A percentile compares a stretch with the other conserved stretches of the same genome.
phyloP scores from a whole-genome alignment of 2,888 invertebrate species.

The Thymelicus lineola region DNA sequence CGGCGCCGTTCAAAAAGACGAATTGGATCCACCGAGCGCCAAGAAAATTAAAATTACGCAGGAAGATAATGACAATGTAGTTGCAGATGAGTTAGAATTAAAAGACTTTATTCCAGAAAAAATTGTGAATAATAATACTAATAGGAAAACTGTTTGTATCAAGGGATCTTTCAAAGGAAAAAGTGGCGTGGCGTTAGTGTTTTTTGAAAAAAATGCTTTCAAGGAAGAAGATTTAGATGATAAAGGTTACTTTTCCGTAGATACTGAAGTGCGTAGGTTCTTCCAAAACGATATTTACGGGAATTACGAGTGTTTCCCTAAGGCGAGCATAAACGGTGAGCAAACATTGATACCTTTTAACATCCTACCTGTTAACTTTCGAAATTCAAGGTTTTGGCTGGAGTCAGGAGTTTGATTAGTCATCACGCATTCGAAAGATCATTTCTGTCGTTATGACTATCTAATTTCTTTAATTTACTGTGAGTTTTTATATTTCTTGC shows the following conservation, averaged over 20 bases:
- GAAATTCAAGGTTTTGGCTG: slow-evolving; percentile 47
- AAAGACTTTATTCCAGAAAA: slow-evolving; percentile 88
- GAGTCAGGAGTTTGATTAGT: slow-evolving; percentile 30
- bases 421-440: slow-evolving; percentile 20
- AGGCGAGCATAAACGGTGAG: slow-evolving; percentile 87
- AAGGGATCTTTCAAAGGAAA: slow-evolving; percentile 88
- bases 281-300: slow-evolving; percentile 95
- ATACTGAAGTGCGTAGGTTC: slow-evolving; percentile 85
- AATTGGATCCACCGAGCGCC: slow-evolving; percentile 59
- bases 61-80: slow-evolving; percentile 67
- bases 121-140: slow-evolving; percentile 89
- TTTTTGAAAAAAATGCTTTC: slow-evolving; percentile 94
- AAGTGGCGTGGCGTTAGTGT: slow-evolving; percentile 88
- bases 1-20: slow-evolving; percentile 66
- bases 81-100: slow-evolving; percentile 74
- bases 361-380: slow-evolving; percentile 51
- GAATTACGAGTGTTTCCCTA: slow-evolving; percentile 90
- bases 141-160: slow-evolving; percentile 89
- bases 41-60: slow-evolving; percentile 76
- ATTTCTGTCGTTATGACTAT: slow-evolving; percentile 24
- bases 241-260: slow-evolving; percentile 86
- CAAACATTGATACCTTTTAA: slow-evolving; percentile 42
- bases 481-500: not conserved
- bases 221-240: slow-evolving; percentile 85
- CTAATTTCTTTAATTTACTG: slow-evolving; percentile 13